Percentiles rank a stretch among this genome's conserved stretches.
Conservation (phyloP, 1,140 invertebrate genomes). For the Trigoniulus corallinus region DNA sequence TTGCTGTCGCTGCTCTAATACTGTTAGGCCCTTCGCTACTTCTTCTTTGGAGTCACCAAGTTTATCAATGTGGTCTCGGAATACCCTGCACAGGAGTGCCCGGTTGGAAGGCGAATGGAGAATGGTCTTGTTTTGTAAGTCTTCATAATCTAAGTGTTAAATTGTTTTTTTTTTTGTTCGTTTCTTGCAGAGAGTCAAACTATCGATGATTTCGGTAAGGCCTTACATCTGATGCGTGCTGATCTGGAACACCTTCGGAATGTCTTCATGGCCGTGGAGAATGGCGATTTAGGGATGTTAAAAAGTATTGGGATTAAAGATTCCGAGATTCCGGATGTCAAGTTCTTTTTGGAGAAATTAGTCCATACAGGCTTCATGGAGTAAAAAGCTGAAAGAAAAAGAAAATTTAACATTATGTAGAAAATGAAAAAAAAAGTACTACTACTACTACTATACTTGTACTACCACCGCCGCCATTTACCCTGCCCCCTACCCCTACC, state of each 20-base stretch:
- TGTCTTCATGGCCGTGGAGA: slow-evolving; percentile 91
- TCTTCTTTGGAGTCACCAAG: no score
- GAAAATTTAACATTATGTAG: no score
- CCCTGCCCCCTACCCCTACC: no score
- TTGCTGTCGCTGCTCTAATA: no score
- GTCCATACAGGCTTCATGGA: slow-evolving; percentile 92
- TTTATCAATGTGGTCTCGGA: no score
- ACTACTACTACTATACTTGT: no score
- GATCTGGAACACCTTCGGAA: slow-evolving; percentile 82
- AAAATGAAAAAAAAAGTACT: no score
- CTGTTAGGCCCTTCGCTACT: no score
- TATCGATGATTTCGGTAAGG: slow-evolving; percentile 79
- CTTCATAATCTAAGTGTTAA: not conserved
- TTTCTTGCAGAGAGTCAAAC: slow-evolving; percentile 74
- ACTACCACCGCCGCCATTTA: no score
- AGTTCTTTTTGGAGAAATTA: slow-evolving; percentile 91
- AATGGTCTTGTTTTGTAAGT: slow-evolving; percentile 1
- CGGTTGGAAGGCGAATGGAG: no score
- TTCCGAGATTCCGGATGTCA: slow-evolving; percentile 88
- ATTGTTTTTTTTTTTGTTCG: slow-evolving; percentile 12
- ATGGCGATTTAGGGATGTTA: slow-evolving; percentile 80
- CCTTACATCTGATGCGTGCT: slow-evolving; percentile 64
- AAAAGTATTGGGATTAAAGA: slow-evolving; percentile 88
- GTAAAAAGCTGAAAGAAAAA: slow-evolving; percentile 38
- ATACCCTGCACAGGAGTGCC: no score